Evolutionary conservation across 35 echinoderm and acorn worm genomes (phyloP).

Genomic region (Ptychodera flava): DNA sequence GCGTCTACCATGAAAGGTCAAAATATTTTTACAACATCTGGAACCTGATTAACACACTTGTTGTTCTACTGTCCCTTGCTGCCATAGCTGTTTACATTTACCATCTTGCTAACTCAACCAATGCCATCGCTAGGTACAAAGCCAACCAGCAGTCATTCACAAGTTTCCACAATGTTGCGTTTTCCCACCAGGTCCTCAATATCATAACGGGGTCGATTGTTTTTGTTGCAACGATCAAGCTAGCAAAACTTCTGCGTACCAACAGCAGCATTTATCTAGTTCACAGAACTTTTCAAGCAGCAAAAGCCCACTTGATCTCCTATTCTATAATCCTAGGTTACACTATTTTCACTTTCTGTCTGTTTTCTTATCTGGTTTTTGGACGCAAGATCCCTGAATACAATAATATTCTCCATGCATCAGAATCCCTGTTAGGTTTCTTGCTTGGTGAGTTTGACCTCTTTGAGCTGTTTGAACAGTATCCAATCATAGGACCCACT

Average conservation of each 20-base stretch:
- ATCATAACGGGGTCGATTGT: constrained; percentile 37
- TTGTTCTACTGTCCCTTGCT: constrained; percentile 41
- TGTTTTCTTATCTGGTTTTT: constrained; percentile 36
- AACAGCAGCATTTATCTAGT: constrained; percentile 73
- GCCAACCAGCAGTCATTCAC: constrained; percentile 8
- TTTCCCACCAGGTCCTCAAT: constrained; percentile 42
- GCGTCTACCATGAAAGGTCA: constrained; percentile 13
- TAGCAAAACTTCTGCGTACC: constrained; percentile 71
- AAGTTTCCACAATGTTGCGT: constrained; percentile 44
- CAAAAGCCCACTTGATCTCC: constrained; percentile 24
- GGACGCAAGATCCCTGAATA: constrained; percentile 42
- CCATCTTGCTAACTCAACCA: background rate
- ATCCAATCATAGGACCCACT: constrained; percentile 27
- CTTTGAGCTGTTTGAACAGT: constrained; percentile 34
- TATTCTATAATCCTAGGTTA: constrained; percentile 19
- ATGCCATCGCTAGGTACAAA: constrained; percentile 22
- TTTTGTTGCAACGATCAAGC: constrained; percentile 57
- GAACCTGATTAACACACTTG: constrained; percentile 48
- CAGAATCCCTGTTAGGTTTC: constrained; percentile 48
- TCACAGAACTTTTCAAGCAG: constrained; percentile 32
- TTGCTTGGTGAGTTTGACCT: constrained; percentile 50
- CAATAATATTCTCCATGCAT: constrained; percentile 33
- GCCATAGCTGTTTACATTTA: constrained; percentile 26
- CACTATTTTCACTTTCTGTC: constrained; percentile 37
- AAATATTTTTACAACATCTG: constrained; percentile 54